Evolutionary conservation across 1,140 invertebrate species (phyloP).

Genomic region (Apocrypta bakeri): DNA sequence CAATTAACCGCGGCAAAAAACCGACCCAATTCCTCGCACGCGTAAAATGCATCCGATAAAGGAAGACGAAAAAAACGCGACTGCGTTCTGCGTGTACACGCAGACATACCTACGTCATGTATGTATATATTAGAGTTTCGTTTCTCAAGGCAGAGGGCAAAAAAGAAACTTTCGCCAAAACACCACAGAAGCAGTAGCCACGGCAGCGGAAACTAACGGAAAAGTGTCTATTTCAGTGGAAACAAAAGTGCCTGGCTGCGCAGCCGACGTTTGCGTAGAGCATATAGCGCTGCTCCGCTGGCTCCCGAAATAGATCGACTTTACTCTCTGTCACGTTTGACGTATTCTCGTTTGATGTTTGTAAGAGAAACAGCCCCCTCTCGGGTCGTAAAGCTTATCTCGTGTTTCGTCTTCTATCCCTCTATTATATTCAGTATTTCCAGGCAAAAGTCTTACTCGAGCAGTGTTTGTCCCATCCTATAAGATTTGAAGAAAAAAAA

Average conservation of each 20-base stretch:
- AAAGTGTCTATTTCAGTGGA: conserved; percentile 5
- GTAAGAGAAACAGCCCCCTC: conserved; percentile 12
- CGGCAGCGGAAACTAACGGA: neutral
- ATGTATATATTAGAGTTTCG: too few species aligned
- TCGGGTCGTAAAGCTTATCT: conserved; percentile 32
- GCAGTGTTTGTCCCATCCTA: too few species aligned
- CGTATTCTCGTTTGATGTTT: conserved; percentile 42
- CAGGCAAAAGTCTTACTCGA: neutral
- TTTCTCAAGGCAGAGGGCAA: neutral
- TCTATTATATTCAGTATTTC: neutral
- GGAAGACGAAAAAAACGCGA: neutral
- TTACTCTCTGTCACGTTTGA: conserved; percentile 41
- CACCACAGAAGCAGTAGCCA: neutral
- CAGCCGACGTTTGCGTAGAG: neutral
- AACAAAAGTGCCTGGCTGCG: neutral
- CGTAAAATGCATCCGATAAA: neutral
- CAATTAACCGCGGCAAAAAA: neutral
- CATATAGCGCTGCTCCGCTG: neutral
- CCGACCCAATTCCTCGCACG: neutral
- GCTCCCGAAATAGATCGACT: conserved; percentile 30
- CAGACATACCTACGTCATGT: too few species aligned
- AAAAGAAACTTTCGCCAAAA: neutral
- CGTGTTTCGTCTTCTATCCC: neutral
- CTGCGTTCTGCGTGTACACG: neutral
- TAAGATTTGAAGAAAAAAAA: too few species aligned